Conservation (phyloP, 2,797 vertebrate genomes). For the Diplodus puntazzo region DNA sequence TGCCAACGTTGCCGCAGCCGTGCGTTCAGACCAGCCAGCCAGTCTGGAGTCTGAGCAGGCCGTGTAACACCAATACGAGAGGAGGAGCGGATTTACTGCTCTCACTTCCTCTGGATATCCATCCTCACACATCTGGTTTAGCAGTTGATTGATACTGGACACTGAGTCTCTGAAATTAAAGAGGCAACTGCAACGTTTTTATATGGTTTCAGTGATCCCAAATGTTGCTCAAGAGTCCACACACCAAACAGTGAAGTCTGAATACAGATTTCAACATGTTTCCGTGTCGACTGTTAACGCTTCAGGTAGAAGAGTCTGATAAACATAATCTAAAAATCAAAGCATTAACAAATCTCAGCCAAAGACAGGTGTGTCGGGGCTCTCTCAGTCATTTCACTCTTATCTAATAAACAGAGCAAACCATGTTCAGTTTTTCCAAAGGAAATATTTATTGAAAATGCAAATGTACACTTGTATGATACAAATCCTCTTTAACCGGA, state of each 20-base stretch:
- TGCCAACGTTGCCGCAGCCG: conserved; percentile 53
- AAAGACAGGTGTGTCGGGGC: too few species aligned
- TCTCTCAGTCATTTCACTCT: too few species aligned
- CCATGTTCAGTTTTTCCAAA: conserved; percentile 47
- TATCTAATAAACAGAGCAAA: background rate
- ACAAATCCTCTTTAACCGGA: conserved; percentile 72
- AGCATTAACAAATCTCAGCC: background rate
- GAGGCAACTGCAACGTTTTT: conserved; percentile 1
- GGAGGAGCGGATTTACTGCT: conserved; percentile 26
- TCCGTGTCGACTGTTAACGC: background rate
- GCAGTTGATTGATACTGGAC: conserved; percentile 38
- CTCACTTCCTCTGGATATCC: conserved; percentile 24
- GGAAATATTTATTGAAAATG: conserved; percentile 85
- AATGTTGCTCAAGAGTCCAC: background rate
- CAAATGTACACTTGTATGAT: conserved; percentile 84
- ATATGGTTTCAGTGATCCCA: background rate
- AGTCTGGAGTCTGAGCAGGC: conserved; percentile 28
- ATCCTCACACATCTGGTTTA: conserved; percentile 53
- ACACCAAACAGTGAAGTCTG: background rate
- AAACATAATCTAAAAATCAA: background rate
- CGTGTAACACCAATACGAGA: conserved; percentile 4
- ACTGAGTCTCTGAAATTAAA: conserved; percentile 41
- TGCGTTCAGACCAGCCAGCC: conserved; percentile 24
- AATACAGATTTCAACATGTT: background rate
- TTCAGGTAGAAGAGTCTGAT: background rate